Base-by-base conservation (phyloP, 2,888 invertebrate species). In the Pediacus dermestoides region DNA sequence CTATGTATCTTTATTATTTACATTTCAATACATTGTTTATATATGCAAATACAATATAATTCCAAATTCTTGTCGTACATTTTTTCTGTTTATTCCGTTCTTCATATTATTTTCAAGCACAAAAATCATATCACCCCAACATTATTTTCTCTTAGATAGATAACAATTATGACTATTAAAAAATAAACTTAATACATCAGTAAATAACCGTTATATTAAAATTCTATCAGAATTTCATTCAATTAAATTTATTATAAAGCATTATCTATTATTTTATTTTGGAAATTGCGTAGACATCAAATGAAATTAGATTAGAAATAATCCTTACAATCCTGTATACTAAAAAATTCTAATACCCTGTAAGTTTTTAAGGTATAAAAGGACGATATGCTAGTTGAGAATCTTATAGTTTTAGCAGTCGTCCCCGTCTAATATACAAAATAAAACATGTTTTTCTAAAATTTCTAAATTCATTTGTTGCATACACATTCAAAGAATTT, bases 271-370 rank as follows among this genome's bases (percentile, higher is more conserved):
- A n/a, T n/a, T n/a, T n/a, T n/a, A n/a, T n/a, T n/a, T n/a, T n/a
- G n/a, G n/a, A n/a, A n/a, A n/a, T n/a, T n/a, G 6, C 21, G 6
- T 7, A 21, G 9, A 26, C 11, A 26, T 9, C 26, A 26, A 26
- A 7, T 26, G 26, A 26, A 26, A 26, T 9, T 11, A 11, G 9
- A 4, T 26, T 26, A 26, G 9, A 6, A 9, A 11, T n/a, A 7
- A 11, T 9, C 4, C 9, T n/a, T 26, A 7, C 26, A 9, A 26
- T n/a, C n/a, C n/a, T n/a, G n/a, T n/a, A n/a, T n/a, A n/a, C n/a
- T n/a, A n/a, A n/a, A n/a, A n/a, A 35, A 23, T 9, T 30, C 39
- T 40, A 40, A 40, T 40, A 40, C 39, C 39, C 39, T 40, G 39
- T 40, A 39, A 30, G n/a, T 39, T 31, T 28, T 28, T 28, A 28